Evolutionary conservation across 2,888 invertebrate genomes (phyloP), one percentile per base, ranked within the genome.

Genomic region (Platerodrilus igneus): DNA sequence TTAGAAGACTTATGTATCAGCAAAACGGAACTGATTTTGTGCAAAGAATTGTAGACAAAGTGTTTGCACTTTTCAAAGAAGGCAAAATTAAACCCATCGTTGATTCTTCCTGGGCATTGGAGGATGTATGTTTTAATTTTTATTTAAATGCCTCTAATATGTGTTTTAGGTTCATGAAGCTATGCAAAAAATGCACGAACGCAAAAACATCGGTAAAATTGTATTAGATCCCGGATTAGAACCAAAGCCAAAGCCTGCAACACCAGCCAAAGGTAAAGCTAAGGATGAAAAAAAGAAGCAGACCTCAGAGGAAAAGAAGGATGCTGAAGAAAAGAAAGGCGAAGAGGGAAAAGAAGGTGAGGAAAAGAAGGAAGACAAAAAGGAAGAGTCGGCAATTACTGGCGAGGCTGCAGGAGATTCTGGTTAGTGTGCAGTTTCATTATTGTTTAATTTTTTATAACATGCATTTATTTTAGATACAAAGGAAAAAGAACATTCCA

Each of bases 111-210:
- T 90, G 86, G 84, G 89, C 89, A 13, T 74, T 90, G 14, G 90
- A 91, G 69, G 89, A 91, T 63, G 86, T 86, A 66, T n/a, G 18
- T 17, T 18, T 2, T 7, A 3, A 5, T 7, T 21, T 9, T 22
- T 32, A 10, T 11, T 14, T 26, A 3, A 11, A 8, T 26, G n/a
- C 11, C 10, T 10, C 11, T 8, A 26, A 13, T 10, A 23, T 36
- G 14, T 36, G n/a, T 38, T 56, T 16, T 57, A 86, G 86, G 84
- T 89, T 9, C 80, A 81, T 15, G 89, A 91, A 59, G 91, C 88
- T 4, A 90, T 92, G 90, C 88, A 88, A 68, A 89, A 87, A 69
- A 85, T 92, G 82, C 90, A 90, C 69, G 90, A 90, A 60, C 81
- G 89, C 59, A 89, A 88, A 70, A 91, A 92, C 69, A 79, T 91